These are phyloP conservation scores for Drosophila dunni DNA, from an alignment of 1,140 invertebrate genomes.

Conservation along the genomic window DNA sequence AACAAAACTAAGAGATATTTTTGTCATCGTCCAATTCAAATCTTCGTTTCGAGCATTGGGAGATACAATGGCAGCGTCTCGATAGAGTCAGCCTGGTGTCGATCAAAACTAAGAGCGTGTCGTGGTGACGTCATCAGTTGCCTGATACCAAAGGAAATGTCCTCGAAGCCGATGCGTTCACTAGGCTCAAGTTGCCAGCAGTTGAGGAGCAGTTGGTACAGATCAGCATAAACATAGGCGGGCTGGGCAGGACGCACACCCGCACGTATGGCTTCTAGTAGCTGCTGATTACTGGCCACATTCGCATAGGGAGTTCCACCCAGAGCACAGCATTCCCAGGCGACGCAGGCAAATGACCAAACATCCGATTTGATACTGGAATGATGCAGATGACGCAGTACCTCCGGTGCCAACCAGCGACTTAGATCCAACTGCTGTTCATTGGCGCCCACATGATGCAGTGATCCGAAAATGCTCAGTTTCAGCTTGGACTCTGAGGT, in stretches of 20 bases:
- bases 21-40: constrained; percentile 1
- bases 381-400: constrained; percentile 88
- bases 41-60: constrained; percentile 73
- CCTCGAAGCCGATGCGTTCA: constrained; percentile 90
- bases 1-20: background rate
- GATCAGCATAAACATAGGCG: constrained; percentile 89
- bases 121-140: constrained; percentile 82
- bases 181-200: constrained; percentile 94
- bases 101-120: constrained; percentile 79
- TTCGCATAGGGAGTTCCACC: constrained; percentile 92
- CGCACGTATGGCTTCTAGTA: constrained; percentile 88
- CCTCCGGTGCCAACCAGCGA: constrained; percentile 92
- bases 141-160: constrained; percentile 85
- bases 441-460: constrained; percentile 78
- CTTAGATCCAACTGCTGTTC: constrained; percentile 87
- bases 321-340: constrained; percentile 94
- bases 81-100: constrained; percentile 39
- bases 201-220: constrained; percentile 93
- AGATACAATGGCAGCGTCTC: constrained; percentile 78
- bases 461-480: constrained; percentile 55
- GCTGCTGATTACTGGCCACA: constrained; percentile 87
- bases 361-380: constrained; percentile 90
- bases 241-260: constrained; percentile 90
- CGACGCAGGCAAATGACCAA: constrained; percentile 92
- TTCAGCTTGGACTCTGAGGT: constrained; percentile 82